Evolutionary conservation across 2,888 invertebrate species (phyloP).

Genomic region (Automeris io): DNA sequence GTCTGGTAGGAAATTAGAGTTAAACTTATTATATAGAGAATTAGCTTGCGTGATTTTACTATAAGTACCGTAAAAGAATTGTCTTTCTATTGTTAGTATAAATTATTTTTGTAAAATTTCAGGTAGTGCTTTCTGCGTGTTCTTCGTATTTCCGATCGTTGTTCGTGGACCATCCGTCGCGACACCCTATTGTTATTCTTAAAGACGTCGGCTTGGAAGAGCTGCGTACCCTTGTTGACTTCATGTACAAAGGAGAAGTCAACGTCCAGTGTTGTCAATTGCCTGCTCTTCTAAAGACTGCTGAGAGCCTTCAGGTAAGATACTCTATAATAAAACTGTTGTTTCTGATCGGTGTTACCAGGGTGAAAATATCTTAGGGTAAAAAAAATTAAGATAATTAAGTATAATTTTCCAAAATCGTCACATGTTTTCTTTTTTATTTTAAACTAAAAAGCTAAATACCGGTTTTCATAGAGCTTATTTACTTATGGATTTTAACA

Average conservation of each 20-base stretch:
- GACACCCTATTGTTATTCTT: slow-evolving; percentile 95
- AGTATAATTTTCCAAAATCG: no score
- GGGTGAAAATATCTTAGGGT: no score
- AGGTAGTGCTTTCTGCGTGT: slow-evolving; percentile 96
- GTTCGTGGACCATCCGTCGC: slow-evolving; percentile 94
- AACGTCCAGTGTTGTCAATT: slow-evolving; percentile 96
- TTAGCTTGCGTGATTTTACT: neutral
- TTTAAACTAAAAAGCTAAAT: no score
- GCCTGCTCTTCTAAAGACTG: slow-evolving; percentile 92
- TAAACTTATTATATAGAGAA: no score
- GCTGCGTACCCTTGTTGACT: slow-evolving; percentile 93
- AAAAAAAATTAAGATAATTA: no score
- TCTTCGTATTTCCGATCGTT: slow-evolving; percentile 96
- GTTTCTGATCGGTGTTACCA: no score
- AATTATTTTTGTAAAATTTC: slow-evolving; percentile 30
- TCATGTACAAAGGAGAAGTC: slow-evolving; percentile 97
- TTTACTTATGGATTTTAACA: no score
- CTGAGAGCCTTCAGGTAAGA: slow-evolving; percentile 91
- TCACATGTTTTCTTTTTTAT: no score
- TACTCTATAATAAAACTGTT: no score
- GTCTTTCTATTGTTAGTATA: neutral
- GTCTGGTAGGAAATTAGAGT: no score
- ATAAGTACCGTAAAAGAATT: neutral
- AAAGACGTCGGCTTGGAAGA: slow-evolving; percentile 96
- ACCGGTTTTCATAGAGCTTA: no score